Evolutionary conservation across 2,797 vertebrate genomes (phyloP), one percentile per base, ranked within the genome.

Genomic region (Sebastiscus tertius): DNA sequence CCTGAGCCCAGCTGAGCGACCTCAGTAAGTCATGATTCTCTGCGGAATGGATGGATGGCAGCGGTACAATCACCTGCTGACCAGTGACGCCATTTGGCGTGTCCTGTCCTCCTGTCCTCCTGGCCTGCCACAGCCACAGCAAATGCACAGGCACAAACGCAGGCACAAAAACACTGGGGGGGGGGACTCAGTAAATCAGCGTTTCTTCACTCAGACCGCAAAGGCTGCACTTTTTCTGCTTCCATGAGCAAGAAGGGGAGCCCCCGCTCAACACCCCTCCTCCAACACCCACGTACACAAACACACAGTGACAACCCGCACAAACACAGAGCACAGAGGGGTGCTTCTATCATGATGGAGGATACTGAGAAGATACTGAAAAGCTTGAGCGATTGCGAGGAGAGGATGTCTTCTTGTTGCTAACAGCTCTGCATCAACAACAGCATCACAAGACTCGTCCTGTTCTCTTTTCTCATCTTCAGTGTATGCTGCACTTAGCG

Each of bases 161-260:
- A 59, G 2, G 13, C 59, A 64, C 14, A 20, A 18, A 56, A 27
- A 31, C 63, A 65, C 31, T 6, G 5, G 54, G 6, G 54, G 54
- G 6, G 54, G 6, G 76, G 55, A 49, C 26, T 71, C 67, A 0
- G 63, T 80, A 85, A 80, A 86, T 87, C 66, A 72, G 22, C 18
- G n/a, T 54, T 80, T 26, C 18, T 70, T 77, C 34, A 55, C 69
- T 64, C 46, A 33, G 58, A 77, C 62, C 54, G 74, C 76, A 83
- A 62, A 75, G 49, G 74, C 84, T 87, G 89, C 85, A 90, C 31
- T 76, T 86, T 88, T 90, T 89, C 83, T 88, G 85, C 84, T 75
- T 91, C 86, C 68, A 59, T 80, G 74, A 77, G 72, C 80, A 84
- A 65, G 64, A 66, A 72, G 62, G 64, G 60, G 69, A 36, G 60